Percentiles rank a stretch among this genome's conserved stretches.
Conservation (phyloP, 2,113 vertebrate species). For the Camelus bactrianus region DNA sequence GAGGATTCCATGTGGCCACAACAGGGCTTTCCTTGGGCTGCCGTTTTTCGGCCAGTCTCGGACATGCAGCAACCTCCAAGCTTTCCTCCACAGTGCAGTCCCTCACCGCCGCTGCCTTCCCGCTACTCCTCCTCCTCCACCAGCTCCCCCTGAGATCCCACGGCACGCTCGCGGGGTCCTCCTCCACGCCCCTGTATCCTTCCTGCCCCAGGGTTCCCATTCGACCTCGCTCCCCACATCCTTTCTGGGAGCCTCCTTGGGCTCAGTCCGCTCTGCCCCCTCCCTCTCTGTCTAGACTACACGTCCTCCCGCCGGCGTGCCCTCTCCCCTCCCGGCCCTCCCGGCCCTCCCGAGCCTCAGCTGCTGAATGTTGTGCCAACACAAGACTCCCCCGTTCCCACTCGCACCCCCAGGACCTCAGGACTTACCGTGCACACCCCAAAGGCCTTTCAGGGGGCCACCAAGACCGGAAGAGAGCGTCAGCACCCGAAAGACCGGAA, state of each 20-base stretch:
- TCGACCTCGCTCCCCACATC: background rate
- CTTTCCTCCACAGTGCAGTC: background rate
- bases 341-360: background rate
- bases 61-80: background rate
- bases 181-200: too few species aligned
- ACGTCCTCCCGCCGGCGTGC: background rate
- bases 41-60: background rate
- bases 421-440: conserved; percentile 33
- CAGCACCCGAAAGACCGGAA: conserved; percentile 75
- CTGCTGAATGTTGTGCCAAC: background rate
- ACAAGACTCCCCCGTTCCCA: rapidly evolving
- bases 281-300: background rate
- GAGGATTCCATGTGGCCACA: background rate
- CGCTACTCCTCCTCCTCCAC: background rate
- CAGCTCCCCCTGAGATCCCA: background rate
- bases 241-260: background rate
- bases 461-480: conserved; percentile 62
- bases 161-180: background rate
- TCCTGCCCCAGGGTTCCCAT: background rate
- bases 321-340: rapidly evolving
- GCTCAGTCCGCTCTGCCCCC: background rate
- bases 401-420: rapidly evolving
- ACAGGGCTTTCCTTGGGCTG: background rate
- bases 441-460: background rate
- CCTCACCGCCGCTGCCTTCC: background rate